phyloP scores from a whole-genome alignment of 2,797 vertebrate species.

The Mormyrops attenuatus region DNA sequence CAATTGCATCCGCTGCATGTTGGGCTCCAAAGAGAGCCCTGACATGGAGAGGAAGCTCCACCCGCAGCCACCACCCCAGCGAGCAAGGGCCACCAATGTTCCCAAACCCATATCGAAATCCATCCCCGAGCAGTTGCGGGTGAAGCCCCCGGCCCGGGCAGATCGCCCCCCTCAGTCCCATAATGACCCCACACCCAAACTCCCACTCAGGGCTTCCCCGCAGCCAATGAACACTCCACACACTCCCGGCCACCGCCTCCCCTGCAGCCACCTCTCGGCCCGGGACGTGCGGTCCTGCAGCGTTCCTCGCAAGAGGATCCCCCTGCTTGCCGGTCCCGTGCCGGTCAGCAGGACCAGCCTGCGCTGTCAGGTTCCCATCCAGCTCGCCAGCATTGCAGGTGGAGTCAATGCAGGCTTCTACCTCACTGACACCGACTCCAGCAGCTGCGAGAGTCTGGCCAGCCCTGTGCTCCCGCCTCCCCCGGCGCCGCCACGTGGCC shows the following conservation, averaged over 20 bases:
- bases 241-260: slow-evolving; percentile 35
- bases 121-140: slow-evolving; percentile 21
- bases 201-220: slow-evolving; percentile 34
- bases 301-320: slow-evolving; percentile 44
- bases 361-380: slow-evolving; percentile 52
- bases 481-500: slow-evolving; percentile 46
- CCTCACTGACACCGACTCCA: slow-evolving; percentile 70
- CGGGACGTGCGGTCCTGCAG: slow-evolving; percentile 55
- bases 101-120: slow-evolving; percentile 37
- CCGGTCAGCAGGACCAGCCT: slow-evolving; percentile 54
- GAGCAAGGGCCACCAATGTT: slow-evolving; percentile 20
- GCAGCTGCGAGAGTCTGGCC: slow-evolving; percentile 73
- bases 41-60: slow-evolving; percentile 66
- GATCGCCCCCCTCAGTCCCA: slow-evolving; percentile 32
- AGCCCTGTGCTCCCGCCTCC: slow-evolving; percentile 62
- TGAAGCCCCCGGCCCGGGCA: slow-evolving; percentile 14
- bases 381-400: slow-evolving; percentile 56
- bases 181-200: slow-evolving; percentile 32
- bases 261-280: slow-evolving; percentile 33
- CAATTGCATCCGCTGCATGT: slow-evolving; percentile 85
- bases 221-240: slow-evolving; percentile 52
- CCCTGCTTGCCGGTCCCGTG: slow-evolving; percentile 45
- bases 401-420: slow-evolving; percentile 40
- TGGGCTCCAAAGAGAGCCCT: slow-evolving; percentile 74
- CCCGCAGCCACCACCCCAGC: slow-evolving; percentile 23